These are phyloP conservation scores for Calliphora vomitoria DNA, from an alignment of 2,888 invertebrate species.

Conservation along the genomic window DNA sequence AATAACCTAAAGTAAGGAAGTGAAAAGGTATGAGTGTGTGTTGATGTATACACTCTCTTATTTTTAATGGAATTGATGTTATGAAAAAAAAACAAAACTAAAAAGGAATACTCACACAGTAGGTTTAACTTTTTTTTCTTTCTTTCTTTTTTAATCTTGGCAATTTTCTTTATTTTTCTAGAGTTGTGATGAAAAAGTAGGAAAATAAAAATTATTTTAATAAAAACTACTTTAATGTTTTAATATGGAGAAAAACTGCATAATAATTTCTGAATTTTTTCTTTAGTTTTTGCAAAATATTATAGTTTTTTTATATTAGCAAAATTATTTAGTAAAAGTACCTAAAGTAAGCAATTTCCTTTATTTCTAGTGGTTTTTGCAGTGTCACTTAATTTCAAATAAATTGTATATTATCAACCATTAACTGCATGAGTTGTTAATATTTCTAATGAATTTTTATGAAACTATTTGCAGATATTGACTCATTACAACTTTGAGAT, in stretches of 20 bases:
- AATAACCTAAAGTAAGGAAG: slow-evolving; percentile 31
- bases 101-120: slow-evolving; percentile 60
- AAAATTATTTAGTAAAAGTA: neutral
- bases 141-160: slow-evolving; percentile 11
- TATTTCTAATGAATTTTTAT: neutral
- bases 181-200: neutral
- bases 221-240: slow-evolving; percentile 20
- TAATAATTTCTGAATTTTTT: slow-evolving; percentile 17
- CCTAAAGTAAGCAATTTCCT: neutral
- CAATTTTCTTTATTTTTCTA: slow-evolving; percentile 17
- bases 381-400: slow-evolving; percentile 5
- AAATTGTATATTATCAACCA: neutral
- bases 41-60: slow-evolving; percentile 16
- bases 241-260: slow-evolving; percentile 15
- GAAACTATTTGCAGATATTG: too few relatives aligned
- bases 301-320: neutral
- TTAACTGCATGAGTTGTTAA: slow-evolving; percentile 11
- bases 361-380: neutral
- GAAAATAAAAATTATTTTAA: neutral
- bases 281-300: neutral
- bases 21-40: slow-evolving; percentile 16
- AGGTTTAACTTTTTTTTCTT: slow-evolving; percentile 40
- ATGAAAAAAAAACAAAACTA: slow-evolving; percentile 7
- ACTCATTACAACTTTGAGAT: too few relatives aligned
- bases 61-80: slow-evolving; percentile 48